Conservation (phyloP, 2,113 vertebrate genomes). For the Polyodon spathula region DNA sequence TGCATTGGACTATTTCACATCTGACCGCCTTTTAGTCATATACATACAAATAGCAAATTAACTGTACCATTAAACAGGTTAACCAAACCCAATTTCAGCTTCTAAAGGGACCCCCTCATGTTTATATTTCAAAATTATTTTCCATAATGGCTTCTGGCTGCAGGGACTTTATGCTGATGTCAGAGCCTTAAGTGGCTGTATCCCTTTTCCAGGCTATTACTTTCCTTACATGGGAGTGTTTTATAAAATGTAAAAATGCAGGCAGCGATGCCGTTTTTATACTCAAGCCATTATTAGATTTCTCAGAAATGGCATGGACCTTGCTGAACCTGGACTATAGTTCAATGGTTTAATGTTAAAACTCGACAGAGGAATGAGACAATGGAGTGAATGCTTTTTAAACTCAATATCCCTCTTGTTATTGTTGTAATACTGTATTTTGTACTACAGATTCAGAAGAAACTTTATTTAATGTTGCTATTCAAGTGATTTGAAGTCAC, state of each 20-base stretch:
- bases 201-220: background rate
- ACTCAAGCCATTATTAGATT: background rate
- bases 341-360: too few species aligned
- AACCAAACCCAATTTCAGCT: conserved; percentile 46
- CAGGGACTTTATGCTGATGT: background rate
- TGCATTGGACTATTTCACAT: conserved; percentile 54
- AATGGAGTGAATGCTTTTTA: too few species aligned
- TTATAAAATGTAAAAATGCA: conserved; percentile 2
- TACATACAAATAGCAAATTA: conserved; percentile 67
- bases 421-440: too few species aligned
- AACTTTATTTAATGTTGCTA: too few species aligned
- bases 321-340: too few species aligned
- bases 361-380: too few species aligned
- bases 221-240: background rate
- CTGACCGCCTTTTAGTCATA: conserved; percentile 59
- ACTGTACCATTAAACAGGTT: conserved; percentile 56
- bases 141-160: background rate
- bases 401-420: too few species aligned
- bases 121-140: background rate
- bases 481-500: too few species aligned
- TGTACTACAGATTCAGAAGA: too few species aligned
- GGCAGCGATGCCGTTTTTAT: background rate
- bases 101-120: background rate
- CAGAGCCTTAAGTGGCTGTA: conserved; percentile 1
- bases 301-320: background rate